These are phyloP conservation scores for Drosophila paracracens DNA, from an alignment of 2,888 invertebrate species.

Conservation along the genomic window DNA sequence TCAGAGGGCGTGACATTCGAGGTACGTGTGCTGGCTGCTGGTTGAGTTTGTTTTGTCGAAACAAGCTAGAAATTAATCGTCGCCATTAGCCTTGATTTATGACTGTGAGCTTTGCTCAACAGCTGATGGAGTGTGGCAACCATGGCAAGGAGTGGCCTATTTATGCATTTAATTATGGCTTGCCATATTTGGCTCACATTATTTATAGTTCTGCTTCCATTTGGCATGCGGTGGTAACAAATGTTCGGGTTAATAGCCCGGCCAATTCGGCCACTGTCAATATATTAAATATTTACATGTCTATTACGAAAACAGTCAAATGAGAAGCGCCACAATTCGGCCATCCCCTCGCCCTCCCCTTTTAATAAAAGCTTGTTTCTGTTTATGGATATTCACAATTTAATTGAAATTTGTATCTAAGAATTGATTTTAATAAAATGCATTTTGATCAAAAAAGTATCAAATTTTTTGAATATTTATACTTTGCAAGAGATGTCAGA, in stretches of 20 bases:
- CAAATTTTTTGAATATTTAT: not conserved
- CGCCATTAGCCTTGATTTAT: slow-evolving; percentile 74
- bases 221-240: slow-evolving; percentile 53
- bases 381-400: not conserved
- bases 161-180: slow-evolving; percentile 45
- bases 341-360: fast-evolving
- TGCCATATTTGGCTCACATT: slow-evolving; percentile 67
- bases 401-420: not conserved
- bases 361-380: not conserved
- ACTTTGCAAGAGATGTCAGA: not conserved
- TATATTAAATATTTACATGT: slow-evolving; percentile 8
- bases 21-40: slow-evolving; percentile 10
- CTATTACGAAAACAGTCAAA: not conserved
- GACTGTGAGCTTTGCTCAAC: slow-evolving; percentile 38
- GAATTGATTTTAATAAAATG: not conserved
- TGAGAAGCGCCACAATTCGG: not conserved
- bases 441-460: not conserved
- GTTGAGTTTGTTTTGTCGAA: slow-evolving; percentile 27
- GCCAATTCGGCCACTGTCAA: slow-evolving; percentile 14
- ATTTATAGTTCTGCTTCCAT: slow-evolving; percentile 67
- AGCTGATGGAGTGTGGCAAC: slow-evolving; percentile 27
- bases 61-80: slow-evolving; percentile 69
- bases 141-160: slow-evolving; percentile 24
- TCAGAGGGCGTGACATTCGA: slow-evolving; percentile 20
- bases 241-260: slow-evolving; percentile 60